Percentiles rank a stretch among this genome's conserved stretches.
Conservation (phyloP, 2,888 invertebrate genomes). For the Chaitophorus viminalis region DNA sequence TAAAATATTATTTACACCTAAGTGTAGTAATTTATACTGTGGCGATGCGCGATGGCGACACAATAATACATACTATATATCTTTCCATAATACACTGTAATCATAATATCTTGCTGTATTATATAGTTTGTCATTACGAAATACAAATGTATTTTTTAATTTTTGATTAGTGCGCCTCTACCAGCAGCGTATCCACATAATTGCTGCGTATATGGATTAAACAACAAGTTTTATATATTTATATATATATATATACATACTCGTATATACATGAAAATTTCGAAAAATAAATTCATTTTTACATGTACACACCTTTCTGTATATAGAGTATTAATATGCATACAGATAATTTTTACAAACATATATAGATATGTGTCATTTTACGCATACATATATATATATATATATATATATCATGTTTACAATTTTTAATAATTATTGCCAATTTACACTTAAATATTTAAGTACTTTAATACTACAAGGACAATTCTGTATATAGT, state of each 20-base stretch:
- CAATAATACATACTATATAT: not conserved
- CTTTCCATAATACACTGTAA: not conserved
- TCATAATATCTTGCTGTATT: not conserved
- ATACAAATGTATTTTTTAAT: not conserved
- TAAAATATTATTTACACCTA: constrained; percentile 29
- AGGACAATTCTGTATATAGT: not conserved
- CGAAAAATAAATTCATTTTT: not conserved
- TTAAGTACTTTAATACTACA: too few relatives aligned
- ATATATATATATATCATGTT: too few relatives aligned
- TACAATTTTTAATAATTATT: not conserved
- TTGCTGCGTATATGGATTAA: not conserved
- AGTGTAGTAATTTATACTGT: constrained; percentile 23
- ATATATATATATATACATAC: too few relatives aligned
- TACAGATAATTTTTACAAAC: too few relatives aligned
- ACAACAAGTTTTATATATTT: not conserved
- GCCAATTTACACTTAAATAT: not conserved
- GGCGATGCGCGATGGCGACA: not conserved
- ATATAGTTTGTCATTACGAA: constrained; percentile 11
- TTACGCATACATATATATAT: not conserved
- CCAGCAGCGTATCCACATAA: not conserved
- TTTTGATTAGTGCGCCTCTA: not conserved
- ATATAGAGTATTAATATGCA: not conserved
- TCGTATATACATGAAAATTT: not conserved
- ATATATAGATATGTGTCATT: too few relatives aligned
- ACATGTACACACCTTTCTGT: not conserved